These are phyloP conservation scores for Seriola dumerili DNA, from an alignment of 2,113 vertebrate genomes.

Conservation along the genomic window DNA sequence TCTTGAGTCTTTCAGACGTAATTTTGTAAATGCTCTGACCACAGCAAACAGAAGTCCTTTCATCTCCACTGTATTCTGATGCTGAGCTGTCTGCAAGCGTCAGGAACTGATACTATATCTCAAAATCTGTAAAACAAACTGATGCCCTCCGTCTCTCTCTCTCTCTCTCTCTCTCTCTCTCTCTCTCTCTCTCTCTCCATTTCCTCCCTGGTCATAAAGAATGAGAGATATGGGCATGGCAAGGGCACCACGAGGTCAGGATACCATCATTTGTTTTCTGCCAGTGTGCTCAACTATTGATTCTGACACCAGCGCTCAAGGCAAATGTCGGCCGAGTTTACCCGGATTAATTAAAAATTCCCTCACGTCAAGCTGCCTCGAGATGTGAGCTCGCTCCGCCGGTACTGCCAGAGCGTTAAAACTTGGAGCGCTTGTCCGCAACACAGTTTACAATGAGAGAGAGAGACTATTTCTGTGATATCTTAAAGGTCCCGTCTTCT, in stretches of 20 bases:
- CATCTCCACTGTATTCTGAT: neutral
- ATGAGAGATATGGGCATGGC: constrained; percentile 14
- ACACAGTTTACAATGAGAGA: constrained; percentile 18
- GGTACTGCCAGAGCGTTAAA: constrained; percentile 37
- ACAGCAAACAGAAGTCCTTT: neutral
- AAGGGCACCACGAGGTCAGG: constrained; percentile 53
- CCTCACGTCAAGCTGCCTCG: constrained; percentile 59
- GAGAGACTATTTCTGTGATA: constrained; percentile 23
- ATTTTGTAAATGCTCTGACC: neutral
- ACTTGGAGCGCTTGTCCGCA: constrained; percentile 19
- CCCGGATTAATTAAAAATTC: constrained; percentile 82
- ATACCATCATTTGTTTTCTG: constrained; percentile 76
- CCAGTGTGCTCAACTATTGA: constrained; percentile 73
- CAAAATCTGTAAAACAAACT: constrained; percentile 1
- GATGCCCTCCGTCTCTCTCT: neutral
- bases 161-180: neutral
- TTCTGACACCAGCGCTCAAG: constrained; percentile 73
- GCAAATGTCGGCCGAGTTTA: constrained; percentile 79
- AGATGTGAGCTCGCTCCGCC: constrained; percentile 59
- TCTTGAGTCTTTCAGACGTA: neutral
- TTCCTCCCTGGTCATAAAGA: constrained; percentile 33
- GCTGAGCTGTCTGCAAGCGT: neutral
- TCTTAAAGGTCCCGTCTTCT: constrained; percentile 2
- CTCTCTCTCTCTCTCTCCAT: constrained; percentile 3
- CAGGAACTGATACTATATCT: neutral